These are phyloP conservation scores for Aythya baeri DNA, from an alignment of 2,113 vertebrate species.

Conservation along the genomic window DNA sequence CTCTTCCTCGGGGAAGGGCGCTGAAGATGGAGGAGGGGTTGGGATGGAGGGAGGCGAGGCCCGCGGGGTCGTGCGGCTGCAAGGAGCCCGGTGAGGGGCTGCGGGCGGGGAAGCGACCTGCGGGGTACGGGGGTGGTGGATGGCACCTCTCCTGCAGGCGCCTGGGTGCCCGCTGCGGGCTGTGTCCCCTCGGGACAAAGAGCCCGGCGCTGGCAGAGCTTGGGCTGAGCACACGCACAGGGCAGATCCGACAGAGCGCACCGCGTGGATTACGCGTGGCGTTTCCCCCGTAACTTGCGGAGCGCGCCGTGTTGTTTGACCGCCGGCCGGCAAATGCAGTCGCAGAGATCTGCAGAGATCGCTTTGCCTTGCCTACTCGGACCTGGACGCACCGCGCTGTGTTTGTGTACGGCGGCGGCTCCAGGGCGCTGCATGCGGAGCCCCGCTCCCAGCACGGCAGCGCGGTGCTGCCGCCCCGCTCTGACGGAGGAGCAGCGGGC, in stretches of 20 bases:
- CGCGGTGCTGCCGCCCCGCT: not conserved
- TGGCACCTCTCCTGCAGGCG: not conserved
- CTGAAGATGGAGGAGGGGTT: not conserved
- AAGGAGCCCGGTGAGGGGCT: too few relatives aligned
- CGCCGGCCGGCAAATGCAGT: too few relatives aligned
- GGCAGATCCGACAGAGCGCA: accelerated
- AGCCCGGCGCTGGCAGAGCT: not conserved
- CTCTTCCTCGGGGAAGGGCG: not conserved
- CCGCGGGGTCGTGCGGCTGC: too few relatives aligned
- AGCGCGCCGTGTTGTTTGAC: not conserved
- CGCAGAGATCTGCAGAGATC: not conserved
- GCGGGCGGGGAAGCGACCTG: not conserved
- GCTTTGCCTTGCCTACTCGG: not conserved
- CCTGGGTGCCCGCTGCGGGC: not conserved
- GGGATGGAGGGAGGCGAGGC: not conserved
- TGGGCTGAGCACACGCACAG: not conserved
- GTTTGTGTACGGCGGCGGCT: not conserved
- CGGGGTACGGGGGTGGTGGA: not conserved
- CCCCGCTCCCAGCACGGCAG: not conserved
- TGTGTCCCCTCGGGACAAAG: not conserved
- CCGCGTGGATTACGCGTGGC: not conserved
- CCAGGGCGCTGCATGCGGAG: not conserved
- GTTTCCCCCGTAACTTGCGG: not conserved
- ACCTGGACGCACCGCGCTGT: not conserved
- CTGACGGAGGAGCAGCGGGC: not conserved